Conservation (phyloP, 2,888 invertebrate species). For the Argynnis bischoffii region DNA sequence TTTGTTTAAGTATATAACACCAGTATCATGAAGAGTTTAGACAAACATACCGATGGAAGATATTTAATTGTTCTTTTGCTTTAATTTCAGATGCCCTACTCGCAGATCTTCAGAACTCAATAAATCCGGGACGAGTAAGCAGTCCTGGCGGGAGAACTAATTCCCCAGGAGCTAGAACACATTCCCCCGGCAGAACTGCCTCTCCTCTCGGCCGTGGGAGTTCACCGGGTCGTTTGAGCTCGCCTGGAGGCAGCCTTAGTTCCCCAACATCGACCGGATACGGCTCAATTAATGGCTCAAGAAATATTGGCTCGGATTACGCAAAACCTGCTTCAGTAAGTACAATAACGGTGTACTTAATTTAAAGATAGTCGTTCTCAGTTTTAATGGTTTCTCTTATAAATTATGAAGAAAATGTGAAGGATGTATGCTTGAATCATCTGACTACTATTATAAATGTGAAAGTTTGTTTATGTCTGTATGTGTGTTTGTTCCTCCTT, state of each 20-base stretch:
- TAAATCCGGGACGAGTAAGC: conserved; percentile 84
- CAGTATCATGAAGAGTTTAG: too few species aligned
- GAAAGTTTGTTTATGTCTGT: too few species aligned
- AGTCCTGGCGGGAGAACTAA: conserved; percentile 65
- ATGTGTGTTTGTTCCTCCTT: too few species aligned
- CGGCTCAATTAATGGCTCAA: conserved; percentile 89
- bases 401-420: not conserved
- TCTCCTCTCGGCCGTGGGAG: conserved; percentile 61
- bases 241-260: conserved; percentile 74
- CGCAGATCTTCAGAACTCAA: conserved; percentile 97
- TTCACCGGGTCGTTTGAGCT: conserved; percentile 81
- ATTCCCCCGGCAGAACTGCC: conserved; percentile 66
- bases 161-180: conserved; percentile 80
- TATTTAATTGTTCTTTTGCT: not conserved
- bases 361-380: conserved; percentile 5
- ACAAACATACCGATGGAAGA: not conserved
- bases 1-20: too few species aligned
- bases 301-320: conserved; percentile 75
- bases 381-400: not conserved
- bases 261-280: conserved; percentile 85
- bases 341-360: conserved; percentile 31
- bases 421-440: too few species aligned
- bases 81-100: conserved; percentile 93
- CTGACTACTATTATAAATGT: too few species aligned
- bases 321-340: conserved; percentile 85